These are phyloP conservation scores for Orbicella faveolata DNA, from an alignment of 64 coral and sea anemone species.

Conservation along the genomic window DNA sequence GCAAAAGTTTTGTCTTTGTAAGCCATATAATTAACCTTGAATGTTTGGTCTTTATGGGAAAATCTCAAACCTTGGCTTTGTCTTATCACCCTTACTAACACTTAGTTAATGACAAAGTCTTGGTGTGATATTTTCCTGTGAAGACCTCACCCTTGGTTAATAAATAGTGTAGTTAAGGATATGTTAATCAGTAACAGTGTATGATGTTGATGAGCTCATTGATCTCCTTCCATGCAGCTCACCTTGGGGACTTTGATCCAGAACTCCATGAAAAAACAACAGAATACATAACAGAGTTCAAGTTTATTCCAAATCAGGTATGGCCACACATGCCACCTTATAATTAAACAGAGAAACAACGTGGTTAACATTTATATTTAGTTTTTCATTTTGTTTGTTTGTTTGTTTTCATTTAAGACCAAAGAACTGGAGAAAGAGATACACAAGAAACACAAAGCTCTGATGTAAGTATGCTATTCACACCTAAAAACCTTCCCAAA, in stretches of 20 bases:
- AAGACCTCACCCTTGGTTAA: neutral
- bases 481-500: neutral
- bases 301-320: constrained; percentile 94
- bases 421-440: constrained; percentile 94
- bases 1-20: no score
- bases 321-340: no score
- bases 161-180: neutral
- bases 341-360: no score
- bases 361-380: neutral
- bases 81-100: no score
- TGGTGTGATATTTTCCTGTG: no score
- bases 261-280: constrained; percentile 78
- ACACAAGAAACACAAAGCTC: constrained; percentile 75
- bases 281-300: constrained; percentile 93
- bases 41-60: no score
- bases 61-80: no score
- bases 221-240: constrained; percentile 54
- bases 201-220: neutral
- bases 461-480: constrained; percentile 61
- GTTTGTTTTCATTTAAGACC: constrained; percentile 49
- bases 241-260: constrained; percentile 95
- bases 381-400: neutral
- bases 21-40: no score
- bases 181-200: no score
- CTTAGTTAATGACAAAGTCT: no score